phyloP scores from a whole-genome alignment of 2,113 vertebrate genomes.

The Pelmatolapia mariae region DNA sequence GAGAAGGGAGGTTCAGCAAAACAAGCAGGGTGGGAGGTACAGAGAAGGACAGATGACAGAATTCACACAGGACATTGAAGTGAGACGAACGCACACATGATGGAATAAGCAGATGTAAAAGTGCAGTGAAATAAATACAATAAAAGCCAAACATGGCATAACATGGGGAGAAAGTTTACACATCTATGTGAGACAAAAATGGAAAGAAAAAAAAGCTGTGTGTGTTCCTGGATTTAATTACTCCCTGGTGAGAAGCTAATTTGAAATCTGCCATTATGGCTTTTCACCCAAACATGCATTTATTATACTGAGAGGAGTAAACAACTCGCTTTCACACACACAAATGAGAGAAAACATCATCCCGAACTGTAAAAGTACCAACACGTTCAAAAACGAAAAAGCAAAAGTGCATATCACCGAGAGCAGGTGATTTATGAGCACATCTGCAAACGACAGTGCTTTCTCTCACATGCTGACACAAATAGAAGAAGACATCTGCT shows the following conservation, averaged over 20 bases:
- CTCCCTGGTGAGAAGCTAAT: constrained; percentile 21
- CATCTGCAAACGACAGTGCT: background rate
- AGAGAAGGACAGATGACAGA: background rate
- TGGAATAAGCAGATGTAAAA: background rate
- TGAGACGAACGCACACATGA: background rate
- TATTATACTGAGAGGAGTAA: constrained; percentile 3
- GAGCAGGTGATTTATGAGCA: background rate
- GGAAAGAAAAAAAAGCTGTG: background rate
- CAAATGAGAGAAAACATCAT: background rate
- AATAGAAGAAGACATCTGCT: constrained; percentile 15
- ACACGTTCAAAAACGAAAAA: background rate
- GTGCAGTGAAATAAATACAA: background rate
- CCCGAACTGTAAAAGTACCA: background rate
- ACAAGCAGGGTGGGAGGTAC: background rate
- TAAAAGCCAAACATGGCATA: background rate
- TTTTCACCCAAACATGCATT: constrained; percentile 38
- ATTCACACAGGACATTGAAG: background rate
- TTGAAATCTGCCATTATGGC: constrained; percentile 17
- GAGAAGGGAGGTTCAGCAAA: background rate
- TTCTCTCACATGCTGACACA: background rate
- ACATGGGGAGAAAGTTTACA: background rate
- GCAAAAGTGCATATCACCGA: background rate
- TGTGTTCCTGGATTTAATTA: constrained; percentile 3
- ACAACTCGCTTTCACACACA: background rate
- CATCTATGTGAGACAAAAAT: background rate